Evolutionary conservation across 2,888 invertebrate genomes (phyloP).

Genomic region (Subacronicta megacephala): DNA sequence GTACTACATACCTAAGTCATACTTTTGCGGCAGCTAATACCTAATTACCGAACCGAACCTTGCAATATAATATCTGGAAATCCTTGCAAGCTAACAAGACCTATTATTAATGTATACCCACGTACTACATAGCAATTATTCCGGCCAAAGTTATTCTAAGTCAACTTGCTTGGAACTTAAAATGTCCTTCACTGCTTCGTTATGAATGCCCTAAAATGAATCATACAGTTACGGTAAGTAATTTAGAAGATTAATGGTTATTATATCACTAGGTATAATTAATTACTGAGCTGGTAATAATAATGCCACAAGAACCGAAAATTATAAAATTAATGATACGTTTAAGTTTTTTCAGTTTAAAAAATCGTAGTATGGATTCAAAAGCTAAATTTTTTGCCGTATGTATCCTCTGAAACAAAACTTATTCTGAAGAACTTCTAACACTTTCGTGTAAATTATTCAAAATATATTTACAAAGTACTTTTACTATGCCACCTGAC

Average conservation of each 20-base stretch:
- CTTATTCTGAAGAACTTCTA: too few species aligned
- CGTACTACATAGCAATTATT: conserved; percentile 37
- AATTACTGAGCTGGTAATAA: conserved; percentile 1
- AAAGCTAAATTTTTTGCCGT: too few species aligned
- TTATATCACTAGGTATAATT: conserved; percentile 6
- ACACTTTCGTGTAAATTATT: too few species aligned
- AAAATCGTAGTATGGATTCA: too few species aligned
- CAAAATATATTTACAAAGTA: too few species aligned
- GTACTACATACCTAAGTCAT: not conserved
- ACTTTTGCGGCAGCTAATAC: conserved; percentile 16
- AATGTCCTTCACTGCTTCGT: conserved; percentile 48
- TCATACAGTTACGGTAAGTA: conserved; percentile 3
- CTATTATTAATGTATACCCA: conserved; percentile 49
- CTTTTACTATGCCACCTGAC: too few species aligned
- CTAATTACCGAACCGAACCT: conserved; percentile 36
- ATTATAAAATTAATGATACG: not conserved
- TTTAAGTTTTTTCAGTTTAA: too few species aligned
- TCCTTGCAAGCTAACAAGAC: conserved; percentile 48
- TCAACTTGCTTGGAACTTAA: conserved; percentile 45
- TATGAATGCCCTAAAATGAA: conserved; percentile 25
- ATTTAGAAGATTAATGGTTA: conserved; percentile 3
- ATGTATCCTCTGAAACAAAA: too few species aligned
- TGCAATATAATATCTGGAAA: conserved; percentile 45
- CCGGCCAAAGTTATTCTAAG: conserved; percentile 30
- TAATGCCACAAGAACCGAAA: not conserved